Percentiles rank a stretch among this genome's conserved stretches.
These are phyloP conservation scores for Pristis pectinata DNA, from an alignment of 2,797 vertebrate genomes.

Conservation along the genomic window DNA sequence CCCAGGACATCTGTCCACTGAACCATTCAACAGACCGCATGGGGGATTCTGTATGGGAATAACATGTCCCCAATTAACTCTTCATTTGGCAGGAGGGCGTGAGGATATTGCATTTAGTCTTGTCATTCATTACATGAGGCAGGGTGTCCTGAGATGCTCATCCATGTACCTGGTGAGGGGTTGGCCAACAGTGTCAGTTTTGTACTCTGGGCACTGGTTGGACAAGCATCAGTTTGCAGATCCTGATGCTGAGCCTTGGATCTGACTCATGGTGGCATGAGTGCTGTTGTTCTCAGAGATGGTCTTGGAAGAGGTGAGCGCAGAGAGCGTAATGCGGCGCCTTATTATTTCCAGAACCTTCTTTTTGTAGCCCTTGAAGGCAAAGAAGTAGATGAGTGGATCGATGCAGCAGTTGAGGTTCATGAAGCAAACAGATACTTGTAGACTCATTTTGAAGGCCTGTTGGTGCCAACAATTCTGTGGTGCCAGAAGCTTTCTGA, in stretches of 20 bases:
- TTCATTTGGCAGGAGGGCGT: not conserved
- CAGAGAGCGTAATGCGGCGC: constrained; percentile 52
- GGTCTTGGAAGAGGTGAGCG: constrained; percentile 56
- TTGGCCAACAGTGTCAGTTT: not conserved
- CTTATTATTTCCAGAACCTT: constrained; percentile 67
- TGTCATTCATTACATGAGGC: no score
- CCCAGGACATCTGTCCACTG: not conserved
- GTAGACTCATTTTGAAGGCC: constrained; percentile 65
- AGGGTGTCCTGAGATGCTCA: no score
- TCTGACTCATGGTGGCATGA: not conserved
- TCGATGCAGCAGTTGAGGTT: constrained; percentile 77
- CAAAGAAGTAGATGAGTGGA: constrained; percentile 76
- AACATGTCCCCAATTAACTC: not conserved
- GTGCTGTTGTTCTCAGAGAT: constrained; percentile 62
- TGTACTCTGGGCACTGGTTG: not conserved
- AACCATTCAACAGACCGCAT: not conserved
- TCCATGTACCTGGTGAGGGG: not conserved
- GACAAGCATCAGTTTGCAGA: not conserved
- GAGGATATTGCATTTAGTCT: not conserved
- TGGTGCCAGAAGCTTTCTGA: constrained; percentile 53
- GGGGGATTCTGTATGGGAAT: no score
- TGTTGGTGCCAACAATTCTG: constrained; percentile 59
- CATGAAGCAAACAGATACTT: constrained; percentile 73
- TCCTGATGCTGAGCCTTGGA: constrained; percentile 18
- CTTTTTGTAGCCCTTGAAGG: constrained; percentile 71